Conservation (phyloP, 2,113 vertebrate species). For the Sphyrna mokarran region DNA sequence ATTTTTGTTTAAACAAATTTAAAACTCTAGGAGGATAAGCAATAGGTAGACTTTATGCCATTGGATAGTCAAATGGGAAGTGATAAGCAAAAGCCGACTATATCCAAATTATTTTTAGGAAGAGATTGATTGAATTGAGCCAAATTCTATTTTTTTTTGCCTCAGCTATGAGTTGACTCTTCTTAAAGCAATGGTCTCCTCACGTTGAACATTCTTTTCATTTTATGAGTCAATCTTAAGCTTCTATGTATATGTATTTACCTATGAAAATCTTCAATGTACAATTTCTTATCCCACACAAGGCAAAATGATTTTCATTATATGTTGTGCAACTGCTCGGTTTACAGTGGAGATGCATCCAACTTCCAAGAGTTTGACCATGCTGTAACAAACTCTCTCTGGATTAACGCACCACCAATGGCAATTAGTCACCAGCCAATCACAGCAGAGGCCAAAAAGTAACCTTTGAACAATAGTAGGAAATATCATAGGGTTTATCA, state of each 20-base stretch:
- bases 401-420: neutral
- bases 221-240: neutral
- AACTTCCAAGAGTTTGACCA: neutral
- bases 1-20: neutral
- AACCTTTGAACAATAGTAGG: neutral
- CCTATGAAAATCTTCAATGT: neutral
- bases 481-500: neutral
- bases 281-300: constrained; percentile 5
- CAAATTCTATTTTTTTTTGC: neutral
- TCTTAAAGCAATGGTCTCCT: no score
- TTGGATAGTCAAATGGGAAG: neutral
- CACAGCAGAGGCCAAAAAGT: neutral
- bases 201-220: neutral
- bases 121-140: neutral
- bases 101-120: neutral
- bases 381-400: neutral
- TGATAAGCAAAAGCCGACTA: neutral
- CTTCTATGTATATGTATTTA: neutral
- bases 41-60: neutral
- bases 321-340: neutral
- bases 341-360: constrained; percentile 6
- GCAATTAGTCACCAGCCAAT: neutral
- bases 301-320: neutral
- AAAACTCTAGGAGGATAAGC: neutral
- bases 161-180: neutral